Conservation (phyloP, 2,113 vertebrate species). For the Crotalus tigris region DNA sequence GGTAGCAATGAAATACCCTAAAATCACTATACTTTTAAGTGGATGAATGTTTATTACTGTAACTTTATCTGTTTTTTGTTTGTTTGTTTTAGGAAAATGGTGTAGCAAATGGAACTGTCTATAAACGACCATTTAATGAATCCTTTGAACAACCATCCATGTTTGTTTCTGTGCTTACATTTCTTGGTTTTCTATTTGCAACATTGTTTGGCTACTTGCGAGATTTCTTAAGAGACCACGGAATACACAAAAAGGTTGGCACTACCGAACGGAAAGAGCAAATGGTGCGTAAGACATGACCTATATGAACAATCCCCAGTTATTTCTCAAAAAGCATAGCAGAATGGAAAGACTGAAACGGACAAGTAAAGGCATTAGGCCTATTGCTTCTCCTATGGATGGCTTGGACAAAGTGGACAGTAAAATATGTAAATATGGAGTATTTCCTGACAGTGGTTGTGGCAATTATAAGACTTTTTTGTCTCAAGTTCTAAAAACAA, state of each 20-base stretch:
- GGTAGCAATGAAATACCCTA: background rate
- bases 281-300: constrained; percentile 76
- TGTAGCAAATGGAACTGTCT: constrained; percentile 56
- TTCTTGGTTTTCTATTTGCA: constrained; percentile 85
- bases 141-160: constrained; percentile 87
- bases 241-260: constrained; percentile 84
- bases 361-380: background rate
- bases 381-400: background rate
- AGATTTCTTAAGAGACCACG: constrained; percentile 87
- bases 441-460: background rate
- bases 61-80: constrained; percentile 40
- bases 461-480: background rate
- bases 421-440: background rate
- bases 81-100: constrained; percentile 76
- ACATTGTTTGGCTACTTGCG: constrained; percentile 90
- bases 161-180: constrained; percentile 86
- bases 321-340: background rate
- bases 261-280: constrained; percentile 85
- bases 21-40: background rate
- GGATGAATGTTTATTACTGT: background rate
- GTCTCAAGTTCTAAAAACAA: background rate
- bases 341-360: background rate
- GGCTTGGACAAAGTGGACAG: background rate
- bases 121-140: constrained; percentile 69
- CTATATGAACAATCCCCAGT: background rate